These are phyloP conservation scores for Leptopilina drosophilae DNA, from an alignment of 2,888 invertebrate genomes.

Conservation along the genomic window DNA sequence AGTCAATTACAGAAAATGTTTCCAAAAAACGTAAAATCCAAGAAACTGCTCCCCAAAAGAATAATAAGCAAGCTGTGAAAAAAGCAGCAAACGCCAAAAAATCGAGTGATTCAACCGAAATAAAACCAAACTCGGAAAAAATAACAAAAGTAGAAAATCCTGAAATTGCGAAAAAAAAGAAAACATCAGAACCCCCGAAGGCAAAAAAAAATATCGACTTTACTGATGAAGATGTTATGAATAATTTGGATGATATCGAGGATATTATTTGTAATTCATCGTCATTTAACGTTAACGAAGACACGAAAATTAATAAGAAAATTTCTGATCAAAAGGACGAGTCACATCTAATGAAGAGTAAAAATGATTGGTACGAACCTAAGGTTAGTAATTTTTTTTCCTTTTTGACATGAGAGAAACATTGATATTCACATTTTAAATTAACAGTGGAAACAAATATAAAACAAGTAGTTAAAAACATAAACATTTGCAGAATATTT, in stretches of 20 bases:
- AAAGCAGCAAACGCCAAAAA: neutral
- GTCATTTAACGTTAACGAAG: slow-evolving; percentile 49
- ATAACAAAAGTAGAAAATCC: neutral
- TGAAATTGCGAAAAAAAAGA: too few relatives aligned
- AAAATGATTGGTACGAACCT: slow-evolving; percentile 36
- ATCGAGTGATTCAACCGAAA: neutral
- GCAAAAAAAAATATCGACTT: slow-evolving; percentile 57
- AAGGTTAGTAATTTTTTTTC: slow-evolving; percentile 3
- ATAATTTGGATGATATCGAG: slow-evolving; percentile 70
- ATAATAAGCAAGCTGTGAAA: neutral
- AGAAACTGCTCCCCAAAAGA: neutral
- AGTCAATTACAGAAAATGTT: neutral
- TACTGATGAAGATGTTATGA: slow-evolving; percentile 69
- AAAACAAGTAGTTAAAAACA: too few relatives aligned
- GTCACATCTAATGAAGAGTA: neutral
- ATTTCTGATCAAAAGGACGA: slow-evolving; percentile 9
- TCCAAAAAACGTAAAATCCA: slow-evolving; percentile 14
- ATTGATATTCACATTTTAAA: too few relatives aligned
- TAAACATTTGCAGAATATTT: too few relatives aligned
- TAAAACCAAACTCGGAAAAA: neutral
- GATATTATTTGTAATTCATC: slow-evolving; percentile 65
- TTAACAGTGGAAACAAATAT: too few relatives aligned
- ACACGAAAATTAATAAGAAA: neutral
- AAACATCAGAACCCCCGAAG: neutral
- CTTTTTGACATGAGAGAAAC: neutral